Base-by-base conservation (phyloP, 2,113 vertebrate genomes). In the Amia ocellicauda region DNA sequence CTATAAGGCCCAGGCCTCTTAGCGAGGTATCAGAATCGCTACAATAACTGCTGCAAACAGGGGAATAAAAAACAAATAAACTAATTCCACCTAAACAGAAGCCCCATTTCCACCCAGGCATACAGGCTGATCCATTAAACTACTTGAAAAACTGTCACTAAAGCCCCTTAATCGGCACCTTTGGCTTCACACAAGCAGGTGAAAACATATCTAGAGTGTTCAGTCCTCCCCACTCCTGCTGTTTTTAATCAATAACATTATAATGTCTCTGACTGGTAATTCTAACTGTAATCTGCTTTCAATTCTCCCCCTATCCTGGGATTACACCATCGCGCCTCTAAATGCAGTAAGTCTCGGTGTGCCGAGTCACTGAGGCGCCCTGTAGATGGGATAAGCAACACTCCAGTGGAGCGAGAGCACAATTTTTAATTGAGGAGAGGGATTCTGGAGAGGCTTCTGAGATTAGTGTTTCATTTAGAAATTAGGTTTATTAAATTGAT, bases 161-260 rank as follows among this genome's bases (percentile, higher is more conserved):
- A 41, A 58, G 16, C 56, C 14, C 7, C 14, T 58, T 58, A 24
- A 63, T 63, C 62, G 49, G 22, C 14, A 26, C 36, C 56, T n/a
- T 23, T 57, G 67, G 63, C 54, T 73, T 70, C 68, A 61, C 62
- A 77, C 72, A 80, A 81, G 79, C 81, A 84, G 83, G 81, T 86
- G 78, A 83, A 80, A 76, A 78, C 81, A 77, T 86, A 85, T 88
- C 83, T 80, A 73, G 73, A 75, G 73, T 52, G 75, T 82, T 84
- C 83, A 88, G 81, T 79, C 78, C 74, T 70, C 79, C 71, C 45
- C 66, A 78, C 84, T 80, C 84, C 85, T 86, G 83, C 83, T 86
- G 84, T 70, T 83, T 88, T 86, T 84, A 85, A 88, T 88, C 88
- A 88, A 84, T 85, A 87, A 74, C 70, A 69, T 83, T 85, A 84